Base-by-base conservation (phyloP, 2,888 invertebrate genomes). In the Cinara cedri region DNA sequence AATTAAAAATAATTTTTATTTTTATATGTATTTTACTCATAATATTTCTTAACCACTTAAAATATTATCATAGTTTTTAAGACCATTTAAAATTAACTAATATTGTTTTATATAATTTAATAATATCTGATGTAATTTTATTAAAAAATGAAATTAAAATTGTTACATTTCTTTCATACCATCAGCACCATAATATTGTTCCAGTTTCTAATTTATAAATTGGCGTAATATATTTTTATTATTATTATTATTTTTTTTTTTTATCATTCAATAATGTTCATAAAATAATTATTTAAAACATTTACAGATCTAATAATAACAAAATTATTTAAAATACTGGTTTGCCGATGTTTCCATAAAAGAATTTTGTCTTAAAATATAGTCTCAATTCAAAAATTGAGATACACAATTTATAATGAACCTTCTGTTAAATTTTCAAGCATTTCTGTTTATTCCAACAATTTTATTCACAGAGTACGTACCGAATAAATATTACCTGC, bases 91-190 rank as follows among this genome's bases (percentile, higher is more conserved):
- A 21, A 21, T 70, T 78, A 34, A 34, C 70, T 78, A 78, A 68
- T 34, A 60, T 57, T 66, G 55, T 75, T 75, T 66, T 68, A 10
- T 65, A 51, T 78, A 70, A 78, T 76, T 76, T 76, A 70, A 70
- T 70, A 70, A 70, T 34, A 34, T 78, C 70, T 57, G 4, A 78
- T 70, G 34, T 78, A 78, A 62, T 46, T 70, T 68, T 49, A 60
- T 49, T 34, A 11, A 60, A 16, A 49, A 42, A 49, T 68, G 21
- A 24, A 42, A 11, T 21, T 42, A 42, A 51, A 21, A 6, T 51
- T 24, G 1, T 68, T 21, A 19, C 16, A 46, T 60, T 78, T 78
- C 68, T 46, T 60, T 60, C 34, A 57, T 70, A 70, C 78, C 60
- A 78, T 68, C 78, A 70, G 57, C 19, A 49, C 66, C n/a, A 66